A percentile compares a stretch with the other conserved stretches of the same genome.
Evolutionary conservation across 2,113 vertebrate genomes (phyloP).

Genomic region (Etheostoma spectabile): DNA sequence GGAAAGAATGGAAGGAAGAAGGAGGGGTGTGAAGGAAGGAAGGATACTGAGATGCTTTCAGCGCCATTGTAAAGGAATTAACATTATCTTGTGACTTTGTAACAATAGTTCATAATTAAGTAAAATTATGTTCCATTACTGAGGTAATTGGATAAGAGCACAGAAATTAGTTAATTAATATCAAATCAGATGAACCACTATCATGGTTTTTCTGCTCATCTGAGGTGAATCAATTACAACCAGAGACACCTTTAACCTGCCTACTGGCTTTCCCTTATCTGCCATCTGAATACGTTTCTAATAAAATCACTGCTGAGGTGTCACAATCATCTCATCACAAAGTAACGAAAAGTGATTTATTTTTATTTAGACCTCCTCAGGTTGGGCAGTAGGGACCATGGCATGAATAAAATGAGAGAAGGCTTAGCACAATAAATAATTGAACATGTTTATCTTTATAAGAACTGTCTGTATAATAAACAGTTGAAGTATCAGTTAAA

Average conservation of each 20-base stretch:
- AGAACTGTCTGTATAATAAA: constrained; percentile 14
- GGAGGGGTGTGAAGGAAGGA: constrained; percentile 18
- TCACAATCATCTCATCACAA: constrained; percentile 44
- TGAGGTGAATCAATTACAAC: constrained; percentile 66
- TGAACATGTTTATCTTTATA: background rate
- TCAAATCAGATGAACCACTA: constrained; percentile 53
- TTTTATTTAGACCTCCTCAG: constrained; percentile 41
- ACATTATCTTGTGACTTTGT: constrained; percentile 34
- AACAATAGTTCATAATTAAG: constrained; percentile 52
- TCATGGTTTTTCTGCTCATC: constrained; percentile 37
- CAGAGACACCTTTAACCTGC: constrained; percentile 55
- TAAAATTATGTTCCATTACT: constrained; percentile 55
- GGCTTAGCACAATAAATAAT: background rate
- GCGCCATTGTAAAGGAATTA: constrained; percentile 40
- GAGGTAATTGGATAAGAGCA: constrained; percentile 57
- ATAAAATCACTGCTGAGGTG: constrained; percentile 51
- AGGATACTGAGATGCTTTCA: constrained; percentile 29
- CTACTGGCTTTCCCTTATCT: constrained; percentile 44
- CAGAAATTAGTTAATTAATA: constrained; percentile 61
- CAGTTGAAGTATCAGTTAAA: constrained; percentile 13
- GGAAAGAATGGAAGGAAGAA: constrained; percentile 12
- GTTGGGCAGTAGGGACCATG: background rate
- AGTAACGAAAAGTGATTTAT: constrained; percentile 50
- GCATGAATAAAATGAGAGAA: constrained; percentile 12
- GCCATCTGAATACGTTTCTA: constrained; percentile 43